Evolutionary conservation across 2,113 vertebrate genomes (phyloP).

Genomic region (Plestiodon gilberti): DNA sequence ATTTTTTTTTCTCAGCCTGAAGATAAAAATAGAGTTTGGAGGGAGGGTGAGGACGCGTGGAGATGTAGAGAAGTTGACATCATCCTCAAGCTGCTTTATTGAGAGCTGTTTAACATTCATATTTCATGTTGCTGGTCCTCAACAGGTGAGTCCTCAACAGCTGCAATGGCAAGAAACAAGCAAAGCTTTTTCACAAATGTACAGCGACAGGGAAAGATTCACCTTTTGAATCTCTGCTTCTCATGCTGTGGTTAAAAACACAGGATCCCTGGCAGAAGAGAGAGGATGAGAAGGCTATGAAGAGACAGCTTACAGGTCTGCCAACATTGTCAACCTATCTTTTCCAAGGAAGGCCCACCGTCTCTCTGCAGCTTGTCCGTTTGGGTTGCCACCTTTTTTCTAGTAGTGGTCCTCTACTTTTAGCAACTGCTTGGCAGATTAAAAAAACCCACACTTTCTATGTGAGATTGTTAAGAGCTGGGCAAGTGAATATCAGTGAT

Average conservation of each 20-base stretch:
- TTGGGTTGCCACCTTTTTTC: not conserved
- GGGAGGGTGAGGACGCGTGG: not conserved
- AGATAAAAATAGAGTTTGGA: constrained; percentile 60
- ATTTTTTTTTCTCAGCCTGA: constrained; percentile 25
- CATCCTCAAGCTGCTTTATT: constrained; percentile 57
- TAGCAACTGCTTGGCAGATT: too few species aligned
- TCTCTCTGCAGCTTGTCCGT: not conserved
- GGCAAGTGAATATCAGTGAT: too few species aligned
- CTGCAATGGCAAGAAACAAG: constrained; percentile 11
- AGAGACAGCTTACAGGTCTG: not conserved
- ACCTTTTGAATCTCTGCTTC: not conserved
- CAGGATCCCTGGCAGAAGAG: not conserved
- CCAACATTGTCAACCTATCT: not conserved
- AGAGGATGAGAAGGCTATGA: not conserved
- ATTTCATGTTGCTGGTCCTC: not conserved
- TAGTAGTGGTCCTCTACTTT: too few species aligned
- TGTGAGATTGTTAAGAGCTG: too few species aligned
- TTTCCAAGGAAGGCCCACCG: not conserved
- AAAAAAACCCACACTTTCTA: too few species aligned
- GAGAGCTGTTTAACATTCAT: constrained; percentile 50
- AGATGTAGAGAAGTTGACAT: not conserved
- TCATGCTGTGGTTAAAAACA: not conserved
- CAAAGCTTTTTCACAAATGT: constrained; percentile 4
- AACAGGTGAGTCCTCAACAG: not conserved
- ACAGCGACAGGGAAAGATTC: not conserved